These are phyloP conservation scores for Artemisiospiza belli DNA, from an alignment of 2,113 vertebrate genomes.

Conservation along the genomic window DNA sequence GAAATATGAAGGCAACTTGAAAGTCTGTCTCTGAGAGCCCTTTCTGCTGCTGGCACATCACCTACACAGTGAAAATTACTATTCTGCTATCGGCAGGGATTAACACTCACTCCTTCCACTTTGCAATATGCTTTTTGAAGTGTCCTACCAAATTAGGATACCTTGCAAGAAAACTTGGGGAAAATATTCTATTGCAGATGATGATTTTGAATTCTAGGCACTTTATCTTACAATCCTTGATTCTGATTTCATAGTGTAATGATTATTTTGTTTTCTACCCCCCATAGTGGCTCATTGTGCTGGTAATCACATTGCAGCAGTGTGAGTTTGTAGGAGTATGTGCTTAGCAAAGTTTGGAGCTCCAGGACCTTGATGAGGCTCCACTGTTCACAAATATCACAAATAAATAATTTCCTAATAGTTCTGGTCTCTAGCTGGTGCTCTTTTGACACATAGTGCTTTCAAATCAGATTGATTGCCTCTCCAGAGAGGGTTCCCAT, in stretches of 20 bases:
- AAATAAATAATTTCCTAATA: not conserved
- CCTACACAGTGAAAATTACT: conserved; percentile 2
- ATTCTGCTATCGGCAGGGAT: conserved; percentile 6
- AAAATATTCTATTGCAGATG: not conserved
- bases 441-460: not conserved
- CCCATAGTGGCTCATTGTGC: not conserved
- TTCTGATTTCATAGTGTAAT: not conserved
- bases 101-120: conserved; percentile 21
- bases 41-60: conserved; percentile 7
- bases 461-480: not conserved
- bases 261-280: not conserved
- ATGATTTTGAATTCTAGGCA: not conserved
- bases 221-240: not conserved
- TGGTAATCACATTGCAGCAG: not conserved
- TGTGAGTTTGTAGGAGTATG: not conserved
- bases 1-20: not conserved
- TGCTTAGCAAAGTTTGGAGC: not conserved
- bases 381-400: not conserved
- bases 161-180: not conserved
- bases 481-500: not conserved
- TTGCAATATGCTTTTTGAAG: conserved; percentile 34
- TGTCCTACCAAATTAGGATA: not conserved
- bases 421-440: not conserved
- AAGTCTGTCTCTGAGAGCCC: not conserved
- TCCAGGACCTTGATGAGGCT: not conserved